These are phyloP conservation scores for Leucophenga montana DNA, from an alignment of 2,888 invertebrate species.

Conservation along the genomic window DNA sequence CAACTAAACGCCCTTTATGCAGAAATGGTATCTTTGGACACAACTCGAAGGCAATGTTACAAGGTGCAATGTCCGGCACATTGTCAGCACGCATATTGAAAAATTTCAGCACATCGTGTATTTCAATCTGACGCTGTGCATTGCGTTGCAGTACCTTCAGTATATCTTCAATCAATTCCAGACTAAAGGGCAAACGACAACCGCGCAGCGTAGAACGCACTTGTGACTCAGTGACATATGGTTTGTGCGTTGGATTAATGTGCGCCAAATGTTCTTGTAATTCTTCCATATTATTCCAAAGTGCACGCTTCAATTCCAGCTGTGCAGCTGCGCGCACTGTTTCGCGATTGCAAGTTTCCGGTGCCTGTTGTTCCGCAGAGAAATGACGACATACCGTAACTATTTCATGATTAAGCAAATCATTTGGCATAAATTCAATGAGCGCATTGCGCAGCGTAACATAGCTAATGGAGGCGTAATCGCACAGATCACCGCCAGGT, in stretches of 20 bases:
- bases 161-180: constrained; percentile 81
- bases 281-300: constrained; percentile 82
- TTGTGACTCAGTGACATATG: constrained; percentile 76
- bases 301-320: constrained; percentile 79
- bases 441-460: constrained; percentile 76
- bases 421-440: constrained; percentile 72
- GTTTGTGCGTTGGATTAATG: constrained; percentile 76
- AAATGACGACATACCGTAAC: constrained; percentile 83
- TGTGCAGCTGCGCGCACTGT: constrained; percentile 80
- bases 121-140: constrained; percentile 78
- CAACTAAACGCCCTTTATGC: constrained; percentile 68
- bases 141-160: constrained; percentile 77
- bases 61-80: constrained; percentile 68
- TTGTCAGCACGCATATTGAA: constrained; percentile 77
- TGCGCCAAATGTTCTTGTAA: constrained; percentile 77
- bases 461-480: constrained; percentile 58
- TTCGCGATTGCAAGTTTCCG: constrained; percentile 71
- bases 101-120: constrained; percentile 81
- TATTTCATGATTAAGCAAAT: constrained; percentile 85
- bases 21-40: constrained; percentile 71
- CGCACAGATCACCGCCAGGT: constrained; percentile 59
- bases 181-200: constrained; percentile 80
- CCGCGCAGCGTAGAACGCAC: constrained; percentile 80
- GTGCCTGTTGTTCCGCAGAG: constrained; percentile 77
- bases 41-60: constrained; percentile 71